Base-by-base conservation (phyloP, 2,888 invertebrate species). In the Pristionchus mayeri region DNA sequence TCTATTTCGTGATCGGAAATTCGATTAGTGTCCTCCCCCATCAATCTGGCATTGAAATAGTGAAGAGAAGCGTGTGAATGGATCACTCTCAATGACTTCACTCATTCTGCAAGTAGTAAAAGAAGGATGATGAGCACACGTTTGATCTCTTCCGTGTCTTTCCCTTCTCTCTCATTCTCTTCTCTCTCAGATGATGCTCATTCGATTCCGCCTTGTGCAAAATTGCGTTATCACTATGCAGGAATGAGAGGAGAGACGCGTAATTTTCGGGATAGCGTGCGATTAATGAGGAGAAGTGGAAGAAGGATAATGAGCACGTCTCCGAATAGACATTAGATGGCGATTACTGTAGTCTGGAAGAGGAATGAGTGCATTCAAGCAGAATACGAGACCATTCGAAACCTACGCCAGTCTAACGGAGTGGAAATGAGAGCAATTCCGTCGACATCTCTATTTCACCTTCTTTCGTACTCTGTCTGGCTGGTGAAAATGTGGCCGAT, bases 51-150 rank as follows among this genome's bases (percentile, higher is more conserved):
- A 54, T 24, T 54, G 54, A 54, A 27, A 9, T 60, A n/a, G n/a
- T 60, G 27, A 27, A 27, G 3, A 13, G 18, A 52, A 52, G 52
- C 21, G 52, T 52, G 52, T 13, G 21, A 21, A 4, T 9, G 57
- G 27, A 60, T 27, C 9, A 60, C 27, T 60, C 11, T 24, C 1
- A 27, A 18, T 60, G 57, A 27, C 57, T 24, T 60, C 57, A 60
- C 13, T 34, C 34, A 34, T 67, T 67, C n/a, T 67, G 67, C 67
- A 67, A 67, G 37, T n/a, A n/a, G n/a, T n/a, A n/a, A n/a, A n/a
- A 21, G 67, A 67, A 67, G 67, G 4, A 27, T 24, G 30, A 60
- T 27, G 30, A 60, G 54, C 24, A 63, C 34, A 63, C 34, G 67
- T 37, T 34, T 37, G 37, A 18, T 21, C 67, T 37, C 67, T 24